phyloP scores from a whole-genome alignment of 2,888 invertebrate species.

The Drosophila imparisetae region DNA sequence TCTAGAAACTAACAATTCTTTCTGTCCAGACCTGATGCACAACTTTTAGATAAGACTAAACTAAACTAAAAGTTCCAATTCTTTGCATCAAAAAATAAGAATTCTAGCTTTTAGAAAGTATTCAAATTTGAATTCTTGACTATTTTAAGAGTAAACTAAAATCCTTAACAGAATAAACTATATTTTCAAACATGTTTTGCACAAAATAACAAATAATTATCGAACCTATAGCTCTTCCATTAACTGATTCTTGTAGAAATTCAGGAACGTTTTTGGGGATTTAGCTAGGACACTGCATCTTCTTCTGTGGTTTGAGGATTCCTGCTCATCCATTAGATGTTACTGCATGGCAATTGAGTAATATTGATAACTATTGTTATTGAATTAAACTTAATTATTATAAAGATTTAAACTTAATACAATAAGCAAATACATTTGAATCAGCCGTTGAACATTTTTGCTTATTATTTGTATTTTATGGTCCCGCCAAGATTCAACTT shows the following conservation, averaged over 20 bases:
- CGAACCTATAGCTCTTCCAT: background rate
- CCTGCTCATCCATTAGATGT: background rate
- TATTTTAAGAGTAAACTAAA: background rate
- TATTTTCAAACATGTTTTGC: background rate
- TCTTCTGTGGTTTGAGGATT: background rate
- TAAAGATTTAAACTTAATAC: background rate
- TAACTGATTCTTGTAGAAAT: background rate
- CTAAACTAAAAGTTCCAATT: background rate
- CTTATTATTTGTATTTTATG: background rate
- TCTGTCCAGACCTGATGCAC: background rate
- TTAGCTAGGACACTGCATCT: background rate
- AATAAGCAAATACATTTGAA: background rate
- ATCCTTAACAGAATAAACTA: background rate
- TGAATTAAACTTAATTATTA: background rate
- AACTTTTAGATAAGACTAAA: background rate
- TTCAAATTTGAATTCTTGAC: background rate
- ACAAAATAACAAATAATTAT: background rate
- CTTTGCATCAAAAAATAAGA: background rate
- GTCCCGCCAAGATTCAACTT: background rate
- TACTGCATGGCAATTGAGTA: background rate
- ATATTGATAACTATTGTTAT: background rate
- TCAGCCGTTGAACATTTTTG: background rate
- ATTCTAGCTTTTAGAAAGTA: background rate
- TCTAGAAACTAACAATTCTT: background rate
- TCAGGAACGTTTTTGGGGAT: background rate